These are phyloP conservation scores for Parnassius smintheus DNA, from an alignment of 2,888 invertebrate species.

Conservation along the genomic window DNA sequence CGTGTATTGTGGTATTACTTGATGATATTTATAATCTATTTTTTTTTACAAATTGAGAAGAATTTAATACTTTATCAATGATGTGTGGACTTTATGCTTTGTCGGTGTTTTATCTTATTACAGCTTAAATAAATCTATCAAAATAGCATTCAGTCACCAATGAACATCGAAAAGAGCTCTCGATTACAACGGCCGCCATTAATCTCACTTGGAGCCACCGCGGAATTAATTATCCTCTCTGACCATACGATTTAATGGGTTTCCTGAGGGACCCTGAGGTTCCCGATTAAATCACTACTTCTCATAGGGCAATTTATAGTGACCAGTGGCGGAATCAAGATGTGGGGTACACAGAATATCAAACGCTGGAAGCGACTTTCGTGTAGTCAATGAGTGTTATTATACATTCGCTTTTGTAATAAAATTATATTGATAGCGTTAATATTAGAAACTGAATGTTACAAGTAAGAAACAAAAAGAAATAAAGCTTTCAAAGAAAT, in stretches of 20 bases:
- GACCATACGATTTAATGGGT: conserved; percentile 81
- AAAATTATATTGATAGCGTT: no score
- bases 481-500: no score
- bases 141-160: conserved; percentile 26
- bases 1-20: no score
- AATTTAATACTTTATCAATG: no score
- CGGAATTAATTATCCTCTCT: conserved; percentile 80
- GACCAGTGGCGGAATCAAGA: conserved; percentile 49
- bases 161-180: conserved; percentile 67
- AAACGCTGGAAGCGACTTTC: conserved; percentile 34
- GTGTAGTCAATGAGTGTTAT: not conserved
- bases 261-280: conserved; percentile 75
- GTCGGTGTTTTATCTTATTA: no score
- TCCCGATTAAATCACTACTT: conserved; percentile 80
- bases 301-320: conserved; percentile 80
- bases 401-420: no score
- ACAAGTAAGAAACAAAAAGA: no score
- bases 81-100: no score
- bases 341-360: conserved; percentile 32
- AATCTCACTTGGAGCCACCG: conserved; percentile 76
- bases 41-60: no score
- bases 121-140: not conserved
- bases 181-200: conserved; percentile 64
- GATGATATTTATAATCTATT: no score
- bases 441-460: no score